phyloP scores from a whole-genome alignment of 2,113 vertebrate species.

The Lepidiolamprologus cunningtoni region DNA sequence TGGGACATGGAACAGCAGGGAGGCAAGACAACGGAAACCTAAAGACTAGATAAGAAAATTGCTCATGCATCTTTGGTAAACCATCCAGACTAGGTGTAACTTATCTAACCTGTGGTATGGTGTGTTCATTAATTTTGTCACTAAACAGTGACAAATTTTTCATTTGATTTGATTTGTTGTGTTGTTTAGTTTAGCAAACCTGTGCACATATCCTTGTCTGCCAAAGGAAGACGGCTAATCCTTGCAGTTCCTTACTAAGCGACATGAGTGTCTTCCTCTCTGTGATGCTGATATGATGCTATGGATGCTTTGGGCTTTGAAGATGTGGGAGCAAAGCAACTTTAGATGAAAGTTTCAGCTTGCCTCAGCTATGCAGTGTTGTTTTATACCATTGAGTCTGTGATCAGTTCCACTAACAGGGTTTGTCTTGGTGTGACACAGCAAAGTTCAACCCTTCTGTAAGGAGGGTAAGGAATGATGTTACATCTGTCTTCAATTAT shows the following conservation, averaged over 20 bases:
- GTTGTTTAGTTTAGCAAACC: background rate
- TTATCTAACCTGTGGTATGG: background rate
- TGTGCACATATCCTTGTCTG: background rate
- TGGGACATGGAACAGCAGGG: background rate
- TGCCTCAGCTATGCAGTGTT: background rate
- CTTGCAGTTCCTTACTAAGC: background rate
- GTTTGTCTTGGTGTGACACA: background rate
- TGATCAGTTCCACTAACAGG: background rate
- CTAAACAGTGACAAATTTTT: background rate
- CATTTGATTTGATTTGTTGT: background rate
- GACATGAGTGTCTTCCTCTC: background rate
- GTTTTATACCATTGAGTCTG: background rate
- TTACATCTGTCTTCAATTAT: background rate
- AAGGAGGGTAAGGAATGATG: background rate
- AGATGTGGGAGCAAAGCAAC: background rate
- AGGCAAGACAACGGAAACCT: background rate
- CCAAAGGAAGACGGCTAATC: background rate
- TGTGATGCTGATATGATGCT: background rate
- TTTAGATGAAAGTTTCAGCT: background rate
- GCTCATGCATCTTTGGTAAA: background rate
- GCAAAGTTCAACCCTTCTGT: background rate
- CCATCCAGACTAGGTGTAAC: background rate
- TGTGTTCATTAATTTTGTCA: background rate
- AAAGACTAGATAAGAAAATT: background rate
- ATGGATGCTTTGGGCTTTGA: background rate